These are phyloP conservation scores for Girardinichthys multiradiatus DNA, from an alignment of 2,113 vertebrate species.

Conservation along the genomic window DNA sequence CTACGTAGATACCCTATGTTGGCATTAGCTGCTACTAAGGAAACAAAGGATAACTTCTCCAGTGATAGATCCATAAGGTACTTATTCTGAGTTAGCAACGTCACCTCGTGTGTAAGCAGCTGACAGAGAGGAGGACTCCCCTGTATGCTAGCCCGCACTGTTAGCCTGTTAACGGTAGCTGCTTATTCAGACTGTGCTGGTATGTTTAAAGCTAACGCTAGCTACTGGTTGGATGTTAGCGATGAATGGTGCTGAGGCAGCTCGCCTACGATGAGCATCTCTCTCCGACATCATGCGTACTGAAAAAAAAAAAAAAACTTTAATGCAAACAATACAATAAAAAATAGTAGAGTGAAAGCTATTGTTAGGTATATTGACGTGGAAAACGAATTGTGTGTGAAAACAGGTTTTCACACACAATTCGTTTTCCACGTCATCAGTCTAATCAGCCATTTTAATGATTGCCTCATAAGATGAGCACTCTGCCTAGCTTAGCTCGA, in stretches of 20 bases:
- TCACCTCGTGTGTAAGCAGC: constrained; percentile 5
- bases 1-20: background rate
- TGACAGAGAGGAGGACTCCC: background rate
- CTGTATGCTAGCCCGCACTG: background rate
- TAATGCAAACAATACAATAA: background rate
- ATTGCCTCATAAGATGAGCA: constrained; percentile 33
- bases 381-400: background rate
- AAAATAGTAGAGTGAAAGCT: background rate
- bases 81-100: background rate
- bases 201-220: constrained; percentile 12
- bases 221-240: constrained; percentile 16
- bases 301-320: background rate
- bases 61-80: no score
- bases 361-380: fast-evolving
- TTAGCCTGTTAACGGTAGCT: background rate
- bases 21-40: background rate
- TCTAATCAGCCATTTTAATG: constrained; percentile 70
- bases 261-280: background rate
- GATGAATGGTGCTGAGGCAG: constrained; percentile 20
- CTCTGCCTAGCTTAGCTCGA: constrained; percentile 12
- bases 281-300: background rate
- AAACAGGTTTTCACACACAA: background rate
- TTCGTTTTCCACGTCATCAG: constrained; percentile 49
- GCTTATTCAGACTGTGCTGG: background rate
- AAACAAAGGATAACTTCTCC: background rate